Evolutionary conservation across 2,888 invertebrate species (phyloP), one percentile per base, ranked within the genome.

Genomic region (Pristionchus mayeri): DNA sequence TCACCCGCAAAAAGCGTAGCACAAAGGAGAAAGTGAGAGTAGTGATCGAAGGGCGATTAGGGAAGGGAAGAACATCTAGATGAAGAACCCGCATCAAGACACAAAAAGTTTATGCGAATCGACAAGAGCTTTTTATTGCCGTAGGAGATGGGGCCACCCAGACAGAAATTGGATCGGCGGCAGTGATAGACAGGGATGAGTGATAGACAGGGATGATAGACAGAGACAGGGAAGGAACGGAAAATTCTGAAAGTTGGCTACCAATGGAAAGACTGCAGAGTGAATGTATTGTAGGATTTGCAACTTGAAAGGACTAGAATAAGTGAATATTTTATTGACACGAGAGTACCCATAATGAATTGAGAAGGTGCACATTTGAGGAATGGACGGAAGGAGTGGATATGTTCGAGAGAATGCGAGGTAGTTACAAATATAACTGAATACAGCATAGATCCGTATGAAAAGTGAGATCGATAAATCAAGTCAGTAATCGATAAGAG

Each of bases 401-500:
- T 71, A 71, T 71, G 71, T 24, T 40, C 16, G 3, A 24, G 24
- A 2, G 40, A 71, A 67, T n/a, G 1, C 13, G 71, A 71, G 71
- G 71, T 71, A 71, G 71, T 0, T 7, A 24, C 13, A 0, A 71
- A 21, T n/a, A n/a, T 13, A 0, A 71, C n/a, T 16, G 13, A 71
- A 44, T 44, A 2, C 40, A 37, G 60, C 84, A 85, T 44, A 85
- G 71, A 44, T 24, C 78, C 48, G 84, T 79, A 71, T 85, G 84
- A 81, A 79, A 84, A 54, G 40, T 21, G 44, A 71, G 71, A 71
- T 40, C 71, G 44, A 85, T 84, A 82, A 48, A 54, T 87, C 85
- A 86, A 86, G 84, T 79, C 86, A 86, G 57, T 87, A 86, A 71
- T 71, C 40, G 40, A 71, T 71, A 24, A 13, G 24, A 40, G 2